Percentiles rank a stretch among this genome's conserved stretches.
Evolutionary conservation across 1,140 invertebrate genomes (phyloP).

Genomic region (Monochamus saltuarius): DNA sequence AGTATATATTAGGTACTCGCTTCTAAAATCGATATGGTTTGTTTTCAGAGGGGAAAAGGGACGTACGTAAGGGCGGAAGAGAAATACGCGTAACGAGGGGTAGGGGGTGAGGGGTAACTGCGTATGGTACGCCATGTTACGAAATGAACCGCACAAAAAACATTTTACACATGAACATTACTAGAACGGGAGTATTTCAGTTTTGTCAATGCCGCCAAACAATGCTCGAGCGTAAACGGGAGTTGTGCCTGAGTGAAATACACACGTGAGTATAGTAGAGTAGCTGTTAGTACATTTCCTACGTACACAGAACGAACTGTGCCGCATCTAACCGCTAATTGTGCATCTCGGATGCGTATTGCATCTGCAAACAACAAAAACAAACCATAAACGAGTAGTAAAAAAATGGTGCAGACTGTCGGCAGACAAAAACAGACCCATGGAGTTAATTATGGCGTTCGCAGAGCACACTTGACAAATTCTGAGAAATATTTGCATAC

Average conservation of each 20-base stretch:
- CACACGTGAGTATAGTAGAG: neutral
- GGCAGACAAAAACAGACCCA: too few species aligned
- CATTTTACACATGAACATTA: slow-evolving; percentile 46
- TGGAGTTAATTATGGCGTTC: slow-evolving; percentile 27
- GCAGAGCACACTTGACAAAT: slow-evolving; percentile 28
- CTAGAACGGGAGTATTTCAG: slow-evolving; percentile 23
- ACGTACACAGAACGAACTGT: neutral
- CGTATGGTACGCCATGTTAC: slow-evolving; percentile 50
- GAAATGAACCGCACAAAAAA: slow-evolving; percentile 43
- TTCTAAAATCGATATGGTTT: slow-evolving; percentile 51
- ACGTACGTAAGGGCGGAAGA: slow-evolving; percentile 45
- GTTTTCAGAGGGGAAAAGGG: slow-evolving; percentile 42
- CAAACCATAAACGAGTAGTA: too few species aligned
- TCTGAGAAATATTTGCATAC: slow-evolving; percentile 35
- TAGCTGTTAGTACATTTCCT: too few species aligned
- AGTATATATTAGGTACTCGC: slow-evolving; percentile 47
- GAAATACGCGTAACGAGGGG: slow-evolving; percentile 37
- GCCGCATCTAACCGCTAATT: neutral
- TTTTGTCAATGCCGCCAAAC: slow-evolving; percentile 43
- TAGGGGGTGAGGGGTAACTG: slow-evolving; percentile 35
- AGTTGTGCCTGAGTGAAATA: neutral
- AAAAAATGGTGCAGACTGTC: too few species aligned
- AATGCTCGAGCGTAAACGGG: slow-evolving; percentile 14
- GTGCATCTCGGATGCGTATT: neutral
- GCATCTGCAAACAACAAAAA: too few species aligned